Conservation (phyloP, 2,113 vertebrate genomes). For the Ramphastos sulfuratus region DNA sequence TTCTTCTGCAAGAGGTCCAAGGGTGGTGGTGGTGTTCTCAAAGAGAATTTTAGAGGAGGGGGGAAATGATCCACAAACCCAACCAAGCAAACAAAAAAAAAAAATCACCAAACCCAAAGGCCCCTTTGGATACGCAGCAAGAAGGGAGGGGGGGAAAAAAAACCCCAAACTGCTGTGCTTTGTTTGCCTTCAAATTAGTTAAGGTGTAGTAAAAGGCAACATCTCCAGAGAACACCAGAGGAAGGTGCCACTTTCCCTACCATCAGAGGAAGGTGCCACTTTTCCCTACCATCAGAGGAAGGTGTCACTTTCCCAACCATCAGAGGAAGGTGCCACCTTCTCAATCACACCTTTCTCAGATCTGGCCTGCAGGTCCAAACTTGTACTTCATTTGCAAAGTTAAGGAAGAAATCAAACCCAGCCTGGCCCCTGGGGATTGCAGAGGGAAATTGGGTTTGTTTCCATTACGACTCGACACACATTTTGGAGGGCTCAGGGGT, state of each 20-base stretch:
- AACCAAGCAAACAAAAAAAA: background rate
- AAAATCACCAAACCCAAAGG: no score
- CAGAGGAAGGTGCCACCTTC: slow-evolving; percentile 6
- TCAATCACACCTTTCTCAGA: slow-evolving; percentile 53
- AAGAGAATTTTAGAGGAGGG: slow-evolving; percentile 43
- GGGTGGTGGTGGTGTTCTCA: slow-evolving; percentile 36
- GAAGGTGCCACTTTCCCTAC: no score
- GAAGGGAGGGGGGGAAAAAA: background rate
- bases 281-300: slow-evolving; percentile 68
- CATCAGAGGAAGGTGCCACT: background rate
- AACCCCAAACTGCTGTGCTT: slow-evolving; percentile 37
- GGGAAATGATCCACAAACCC: background rate
- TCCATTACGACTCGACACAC: slow-evolving; percentile 40
- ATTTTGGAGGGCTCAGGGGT: slow-evolving; percentile 35
- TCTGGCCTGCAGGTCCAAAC: slow-evolving; percentile 65
- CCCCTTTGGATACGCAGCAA: slow-evolving; percentile 16
- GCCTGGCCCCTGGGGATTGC: slow-evolving; percentile 13
- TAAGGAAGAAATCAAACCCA: slow-evolving; percentile 54
- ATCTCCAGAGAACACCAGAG: slow-evolving; percentile 56
- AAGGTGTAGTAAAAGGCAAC: slow-evolving; percentile 77
- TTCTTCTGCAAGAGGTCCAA: slow-evolving; percentile 10
- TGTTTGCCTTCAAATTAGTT: slow-evolving; percentile 69
- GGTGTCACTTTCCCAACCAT: background rate
- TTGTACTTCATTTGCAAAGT: slow-evolving; percentile 43
- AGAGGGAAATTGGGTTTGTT: slow-evolving; percentile 48